Percentiles rank a stretch among this genome's conserved stretches.
Conservation (phyloP, 2,888 invertebrate species). For the Seira sanloemensis region DNA sequence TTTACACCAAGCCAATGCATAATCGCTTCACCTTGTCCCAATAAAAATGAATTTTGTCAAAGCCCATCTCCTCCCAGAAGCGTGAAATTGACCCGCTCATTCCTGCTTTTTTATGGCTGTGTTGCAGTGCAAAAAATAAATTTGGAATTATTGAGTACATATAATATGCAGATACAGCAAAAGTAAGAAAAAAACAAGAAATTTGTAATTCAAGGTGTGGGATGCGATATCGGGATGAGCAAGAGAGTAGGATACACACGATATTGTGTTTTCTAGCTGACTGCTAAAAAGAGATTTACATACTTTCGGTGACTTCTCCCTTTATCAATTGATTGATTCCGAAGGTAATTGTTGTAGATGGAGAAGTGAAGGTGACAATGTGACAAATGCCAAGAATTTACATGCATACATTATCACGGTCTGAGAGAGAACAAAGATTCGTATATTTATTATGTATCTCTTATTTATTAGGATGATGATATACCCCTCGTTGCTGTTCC, state of each 20-base stretch:
- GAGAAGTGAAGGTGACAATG: not conserved
- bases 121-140: too few relatives aligned
- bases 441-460: not conserved
- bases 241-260: too few relatives aligned
- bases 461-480: not conserved
- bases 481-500: not conserved
- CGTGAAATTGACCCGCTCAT: slow-evolving; percentile 51
- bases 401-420: not conserved
- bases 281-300: too few relatives aligned
- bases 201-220: too few relatives aligned
- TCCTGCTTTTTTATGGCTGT: too few relatives aligned
- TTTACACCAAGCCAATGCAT: not conserved
- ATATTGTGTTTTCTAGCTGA: too few relatives aligned
- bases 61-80: slow-evolving; percentile 28
- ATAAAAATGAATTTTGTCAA: not conserved
- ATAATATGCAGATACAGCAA: too few relatives aligned
- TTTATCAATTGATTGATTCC: not conserved
- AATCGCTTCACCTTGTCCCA: slow-evolving; percentile 35
- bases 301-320: too few relatives aligned
- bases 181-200: too few relatives aligned
- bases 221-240: too few relatives aligned
- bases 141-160: too few relatives aligned
- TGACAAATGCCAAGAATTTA: not conserved
- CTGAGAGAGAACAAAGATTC: not conserved
- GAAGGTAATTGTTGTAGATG: not conserved